Evolutionary conservation across 2,888 invertebrate genomes (phyloP).

Genomic region (Hartigia nigra): DNA sequence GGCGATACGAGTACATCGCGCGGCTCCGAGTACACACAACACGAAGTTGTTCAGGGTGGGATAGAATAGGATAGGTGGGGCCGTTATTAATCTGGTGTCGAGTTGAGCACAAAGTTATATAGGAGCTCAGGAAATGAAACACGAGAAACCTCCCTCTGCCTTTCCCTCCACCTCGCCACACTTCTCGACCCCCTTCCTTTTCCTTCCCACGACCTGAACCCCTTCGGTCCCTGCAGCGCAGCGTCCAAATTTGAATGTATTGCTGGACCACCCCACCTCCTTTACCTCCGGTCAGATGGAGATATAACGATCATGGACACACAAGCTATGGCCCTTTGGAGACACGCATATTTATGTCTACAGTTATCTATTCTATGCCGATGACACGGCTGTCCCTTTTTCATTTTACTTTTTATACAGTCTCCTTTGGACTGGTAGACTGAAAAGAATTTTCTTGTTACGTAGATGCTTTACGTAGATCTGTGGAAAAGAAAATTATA

Average conservation of each 20-base stretch:
- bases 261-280: slow-evolving; percentile 53
- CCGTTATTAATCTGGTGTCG: slow-evolving; percentile 67
- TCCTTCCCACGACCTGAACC: slow-evolving; percentile 35
- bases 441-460: neutral
- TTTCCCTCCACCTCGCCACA: slow-evolving; percentile 20
- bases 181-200: slow-evolving; percentile 27
- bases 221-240: slow-evolving; percentile 52
- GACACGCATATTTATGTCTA: slow-evolving; percentile 56
- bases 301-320: slow-evolving; percentile 63
- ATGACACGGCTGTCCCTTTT: slow-evolving; percentile 9
- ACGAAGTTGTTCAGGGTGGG: slow-evolving; percentile 56
- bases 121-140: slow-evolving; percentile 67
- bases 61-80: slow-evolving; percentile 62
- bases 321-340: slow-evolving; percentile 54
- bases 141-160: slow-evolving; percentile 59
- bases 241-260: slow-evolving; percentile 63
- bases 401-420: neutral
- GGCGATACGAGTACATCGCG: slow-evolving; percentile 4
- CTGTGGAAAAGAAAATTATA: neutral
- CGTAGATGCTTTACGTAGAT: neutral
- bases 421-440: neutral
- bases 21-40: slow-evolving; percentile 33
- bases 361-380: slow-evolving; percentile 30
- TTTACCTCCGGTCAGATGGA: slow-evolving; percentile 59
- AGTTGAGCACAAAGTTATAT: slow-evolving; percentile 67